Base-by-base conservation (phyloP, 1,140 invertebrate species). In the Leptonema lineaticorne region DNA sequence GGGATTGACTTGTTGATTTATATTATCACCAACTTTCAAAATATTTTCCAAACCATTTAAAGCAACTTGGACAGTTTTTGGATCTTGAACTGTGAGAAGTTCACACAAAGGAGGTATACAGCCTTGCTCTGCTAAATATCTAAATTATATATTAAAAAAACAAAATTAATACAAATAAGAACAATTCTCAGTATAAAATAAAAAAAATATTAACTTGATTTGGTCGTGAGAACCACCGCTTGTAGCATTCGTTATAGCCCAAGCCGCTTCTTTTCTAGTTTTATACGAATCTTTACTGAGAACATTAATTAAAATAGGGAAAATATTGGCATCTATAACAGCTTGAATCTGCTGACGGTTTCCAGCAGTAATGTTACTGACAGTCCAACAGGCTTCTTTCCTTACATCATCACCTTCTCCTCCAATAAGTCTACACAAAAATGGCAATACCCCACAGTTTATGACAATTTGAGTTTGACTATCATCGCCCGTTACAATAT, bases 341-440 rank as follows among this genome's bases (percentile, higher is more conserved):
- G 92, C 90, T 90, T 97, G 92, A 73, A 97, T 96, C 83, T 98
- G 97, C 74, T 90, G 87, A 53, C 92, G 87, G 82, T 98, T 98
- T 56, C 97, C 96, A 62, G 96, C 96, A 2, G 96, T 97, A 59
- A 99, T 97, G 82, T 99, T 99, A 37, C 95, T 98, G 71, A 99
- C 91, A 46, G 96, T 97, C 96, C 97, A 99, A 78, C 95, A 98
- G 5, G 96, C 94, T 82, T 99, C 97, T 84, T 99, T 99, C 59
- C 92, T 86, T 50, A 98, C 90, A 24, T 89, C 88, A 81, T 98
- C 96, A 74, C 92, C 92, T 33, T 84, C 76, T 7, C 90, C 90
- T 48, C 85, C 86, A 48, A 99, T 84, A 27, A 98, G 82, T 76
- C 92, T 88, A 63, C 91, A 84, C 46, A 99, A 83, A 78, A 90